Conservation (phyloP, 2,797 vertebrate genomes). For the Euphonia xanthogaster region DNA sequence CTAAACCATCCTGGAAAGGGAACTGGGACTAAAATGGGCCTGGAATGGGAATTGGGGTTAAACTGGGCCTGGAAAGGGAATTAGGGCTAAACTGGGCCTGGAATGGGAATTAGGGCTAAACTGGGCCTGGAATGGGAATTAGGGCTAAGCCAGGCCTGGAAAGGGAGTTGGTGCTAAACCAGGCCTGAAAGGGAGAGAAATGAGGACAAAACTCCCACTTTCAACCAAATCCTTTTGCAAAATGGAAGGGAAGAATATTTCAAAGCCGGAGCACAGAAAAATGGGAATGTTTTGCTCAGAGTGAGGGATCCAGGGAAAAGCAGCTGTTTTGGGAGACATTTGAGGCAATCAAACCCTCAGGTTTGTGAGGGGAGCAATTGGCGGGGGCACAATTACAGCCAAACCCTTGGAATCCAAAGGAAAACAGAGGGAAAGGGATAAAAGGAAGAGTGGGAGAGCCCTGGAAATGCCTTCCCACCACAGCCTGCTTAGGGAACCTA, state of each 20-base stretch:
- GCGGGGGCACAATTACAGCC: neutral
- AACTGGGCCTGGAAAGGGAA: neutral
- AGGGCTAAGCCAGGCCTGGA: neutral
- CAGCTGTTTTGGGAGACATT: neutral
- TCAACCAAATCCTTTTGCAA: neutral
- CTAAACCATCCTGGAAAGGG: neutral
- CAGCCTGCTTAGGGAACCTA: accelerated
- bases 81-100: neutral
- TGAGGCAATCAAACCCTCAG: neutral
- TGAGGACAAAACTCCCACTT: neutral
- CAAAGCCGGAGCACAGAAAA: neutral
- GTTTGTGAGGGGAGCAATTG: neutral
- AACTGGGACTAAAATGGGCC: neutral
- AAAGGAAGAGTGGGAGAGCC: neutral
- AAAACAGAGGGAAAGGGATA: neutral
- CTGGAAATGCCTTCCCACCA: accelerated
- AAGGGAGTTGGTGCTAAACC: too few species aligned
- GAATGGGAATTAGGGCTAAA: neutral
- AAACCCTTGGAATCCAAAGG: neutral
- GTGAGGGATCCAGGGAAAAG: neutral
- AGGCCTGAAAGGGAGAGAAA: neutral
- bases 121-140: neutral
- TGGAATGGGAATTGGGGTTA: neutral
- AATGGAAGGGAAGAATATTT: neutral
- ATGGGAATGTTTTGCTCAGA: neutral